Evolutionary conservation across 2,888 invertebrate genomes (phyloP).

Genomic region (Stenotaenia linearis): DNA sequence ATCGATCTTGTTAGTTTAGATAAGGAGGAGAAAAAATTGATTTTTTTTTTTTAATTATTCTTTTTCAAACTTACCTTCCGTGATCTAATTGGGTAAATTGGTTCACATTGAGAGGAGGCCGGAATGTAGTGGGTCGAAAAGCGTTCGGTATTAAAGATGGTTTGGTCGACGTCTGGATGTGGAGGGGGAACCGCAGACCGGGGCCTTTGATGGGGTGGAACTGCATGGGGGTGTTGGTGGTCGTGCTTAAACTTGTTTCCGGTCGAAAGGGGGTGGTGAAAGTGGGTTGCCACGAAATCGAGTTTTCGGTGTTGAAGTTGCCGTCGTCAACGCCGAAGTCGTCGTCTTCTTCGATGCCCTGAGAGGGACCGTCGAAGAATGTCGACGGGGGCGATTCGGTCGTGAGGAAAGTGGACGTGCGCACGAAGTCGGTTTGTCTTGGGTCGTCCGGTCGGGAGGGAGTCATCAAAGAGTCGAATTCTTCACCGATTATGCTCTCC

Average conservation of each 20-base stretch:
- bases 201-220: not conserved
- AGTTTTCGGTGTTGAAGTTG: not conserved
- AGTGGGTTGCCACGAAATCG: not conserved
- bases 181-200: not conserved
- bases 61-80: not conserved
- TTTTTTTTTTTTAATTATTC: not conserved
- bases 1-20: no score
- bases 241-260: not conserved
- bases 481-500: not conserved
- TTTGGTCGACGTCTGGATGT: not conserved
- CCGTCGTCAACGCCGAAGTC: not conserved
- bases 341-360: not conserved
- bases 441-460: not conserved
- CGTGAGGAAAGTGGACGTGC: no score
- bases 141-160: not conserved
- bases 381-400: not conserved
- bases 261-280: not conserved
- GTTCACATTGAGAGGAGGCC: not conserved
- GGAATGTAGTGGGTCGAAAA: not conserved
- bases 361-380: not conserved
- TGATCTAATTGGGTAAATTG: not conserved
- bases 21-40: not conserved
- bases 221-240: not conserved
- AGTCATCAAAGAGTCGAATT: not conserved
- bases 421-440: not conserved